Base-by-base conservation (phyloP, 2,888 invertebrate species). In the Luperina testacea region DNA sequence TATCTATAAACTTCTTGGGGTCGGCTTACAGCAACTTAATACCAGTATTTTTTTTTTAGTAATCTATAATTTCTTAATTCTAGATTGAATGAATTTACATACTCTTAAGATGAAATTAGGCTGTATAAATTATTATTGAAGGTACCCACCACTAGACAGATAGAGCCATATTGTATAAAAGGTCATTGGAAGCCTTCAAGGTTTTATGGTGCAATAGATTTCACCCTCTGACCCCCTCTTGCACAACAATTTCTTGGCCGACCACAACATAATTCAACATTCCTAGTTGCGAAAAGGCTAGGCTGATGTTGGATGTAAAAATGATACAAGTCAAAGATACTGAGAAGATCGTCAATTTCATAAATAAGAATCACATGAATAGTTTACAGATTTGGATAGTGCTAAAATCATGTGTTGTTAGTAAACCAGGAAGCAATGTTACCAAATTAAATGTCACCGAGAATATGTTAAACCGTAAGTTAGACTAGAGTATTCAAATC, bases 231-330 rank as follows among this genome's bases (percentile, higher is more conserved):
- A 17, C 32, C 32, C 7, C 6, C n/a, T 67, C 51, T 76, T 80
- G 76, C 80, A 63, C 77, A 17, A 82, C 7, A 69, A 27, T 82
- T 68, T 48, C 38, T 7, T 38, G 38, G 9, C 9, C 0, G 0
- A 70, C 9, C 71, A 4, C 2, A 61, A 42, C 7, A 59, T 59
- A 38, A 7, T 17, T 32, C 0, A 27, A 63, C 0, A 9, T 57
- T 11, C 9, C n/a, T 57, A 24, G 57, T 15, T 24, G 1, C 1
- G 5, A 15, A 8, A 24, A 15, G 15, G 13, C 2, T 15, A 1
- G 3, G 11, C 6, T 20, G 51, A n/a, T 11, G 9, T 53, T 57
- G 5, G n/a, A 57, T 11, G n/a, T 4, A n/a, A 4, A 57, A n/a
- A 11, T 8, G 8, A 32, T 57, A 13, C 5, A 71, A 17, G 32